Evolutionary conservation across 2,113 vertebrate species (phyloP), one percentile per base, ranked within the genome.

Genomic region (Pantherophis guttatus): DNA sequence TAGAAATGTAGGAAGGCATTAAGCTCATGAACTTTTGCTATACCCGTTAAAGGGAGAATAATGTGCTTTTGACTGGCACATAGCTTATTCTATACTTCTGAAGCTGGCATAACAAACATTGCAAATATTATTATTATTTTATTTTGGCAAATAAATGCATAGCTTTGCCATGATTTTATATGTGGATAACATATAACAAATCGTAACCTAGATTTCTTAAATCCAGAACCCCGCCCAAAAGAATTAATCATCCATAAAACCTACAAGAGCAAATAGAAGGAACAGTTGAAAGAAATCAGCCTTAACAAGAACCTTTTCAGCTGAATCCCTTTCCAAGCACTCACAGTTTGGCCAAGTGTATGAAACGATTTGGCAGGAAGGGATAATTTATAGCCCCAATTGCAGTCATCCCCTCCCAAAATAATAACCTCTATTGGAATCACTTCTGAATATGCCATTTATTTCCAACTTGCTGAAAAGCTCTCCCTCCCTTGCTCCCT

Each of bases 11-110:
- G 87, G 87, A 75, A 86, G 85, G 89, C 93, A 94, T 96, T 95
- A 95, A 44, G 85, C 58, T 96, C 94, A 89, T 95, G 91, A 94
- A 94, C 94, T 88, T 87, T 96, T 95, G 48, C 50, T 96, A 92
- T 86, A 94, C 91, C 94, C 93, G 93, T 92, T 96, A 93, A 95
- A 0, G 0, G 85, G 89, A 23, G 95, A 95, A 95, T 86, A 92
- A 87, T 96, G 54, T 29, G 23, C 93, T 91, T 96, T 95, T 97
- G 94, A 96, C 90, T 92, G 96, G 95, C 95, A 87, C 33, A 91
- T 87, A 17, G 94, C 89, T n/a, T 93, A 95, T 52, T 39, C 0
- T 90, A 58, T 62, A 81, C 93, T 95, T 1, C 92, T 52, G 91
- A 93, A 91, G 9, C 90, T 93, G 26, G 95, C 10, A 70, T 93